Percentiles rank a stretch among this genome's conserved stretches.
These are phyloP conservation scores for Puffinus mauretanicus DNA, from an alignment of 2,113 vertebrate species.

Conservation along the genomic window DNA sequence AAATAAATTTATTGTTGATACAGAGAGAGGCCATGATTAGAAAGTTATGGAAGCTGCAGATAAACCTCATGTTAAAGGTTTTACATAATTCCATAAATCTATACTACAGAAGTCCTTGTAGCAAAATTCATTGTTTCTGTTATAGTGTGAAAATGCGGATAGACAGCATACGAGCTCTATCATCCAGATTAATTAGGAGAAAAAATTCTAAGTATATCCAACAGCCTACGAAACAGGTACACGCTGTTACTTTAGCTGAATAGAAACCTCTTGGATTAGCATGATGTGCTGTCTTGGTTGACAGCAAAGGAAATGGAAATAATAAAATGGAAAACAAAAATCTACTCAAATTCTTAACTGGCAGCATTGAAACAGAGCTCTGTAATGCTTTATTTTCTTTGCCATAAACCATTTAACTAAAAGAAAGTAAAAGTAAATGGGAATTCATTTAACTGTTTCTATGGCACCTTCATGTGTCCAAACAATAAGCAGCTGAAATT, in stretches of 20 bases:
- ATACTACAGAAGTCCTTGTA: background rate
- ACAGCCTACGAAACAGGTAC: background rate
- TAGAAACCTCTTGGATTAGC: constrained; percentile 14
- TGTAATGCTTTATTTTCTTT: background rate
- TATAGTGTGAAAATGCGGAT: background rate
- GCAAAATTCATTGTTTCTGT: background rate
- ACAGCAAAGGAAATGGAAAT: background rate
- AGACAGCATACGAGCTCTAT: background rate
- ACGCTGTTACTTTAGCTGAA: background rate
- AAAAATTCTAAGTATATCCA: background rate
- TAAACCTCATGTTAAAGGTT: background rate
- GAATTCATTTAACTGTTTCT: background rate
- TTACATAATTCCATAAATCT: background rate
- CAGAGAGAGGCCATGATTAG: background rate
- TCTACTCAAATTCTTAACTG: background rate
- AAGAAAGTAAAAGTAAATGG: background rate
- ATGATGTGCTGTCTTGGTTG: background rate
- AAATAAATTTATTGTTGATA: background rate
- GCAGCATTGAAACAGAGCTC: background rate
- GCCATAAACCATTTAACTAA: background rate
- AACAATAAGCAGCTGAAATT: background rate
- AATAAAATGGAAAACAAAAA: background rate
- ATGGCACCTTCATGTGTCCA: background rate
- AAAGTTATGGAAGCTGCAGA: background rate
- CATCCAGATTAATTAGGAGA: background rate